Percentiles rank a stretch among this genome's conserved stretches.
Evolutionary conservation across 2,888 invertebrate genomes (phyloP).

Genomic region (Biston betularia): DNA sequence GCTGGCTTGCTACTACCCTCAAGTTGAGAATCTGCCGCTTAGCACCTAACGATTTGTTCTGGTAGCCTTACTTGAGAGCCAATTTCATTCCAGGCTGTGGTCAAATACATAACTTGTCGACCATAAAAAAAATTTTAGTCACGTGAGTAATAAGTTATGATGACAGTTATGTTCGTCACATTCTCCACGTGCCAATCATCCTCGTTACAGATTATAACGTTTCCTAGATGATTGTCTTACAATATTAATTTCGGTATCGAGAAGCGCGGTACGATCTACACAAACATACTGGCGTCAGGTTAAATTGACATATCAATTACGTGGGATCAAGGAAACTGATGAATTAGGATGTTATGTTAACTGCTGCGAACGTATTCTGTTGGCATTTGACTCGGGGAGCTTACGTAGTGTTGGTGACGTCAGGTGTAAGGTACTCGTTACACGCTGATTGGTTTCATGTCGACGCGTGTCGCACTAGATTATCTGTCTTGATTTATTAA

Average conservation of each 20-base stretch:
- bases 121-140: not conserved
- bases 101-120: no score
- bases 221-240: conserved; percentile 15
- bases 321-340: conserved; percentile 32
- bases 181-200: not conserved
- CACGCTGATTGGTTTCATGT: not conserved
- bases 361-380: conserved; percentile 7
- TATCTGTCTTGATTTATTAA: conserved; percentile 1
- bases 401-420: not conserved
- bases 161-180: not conserved
- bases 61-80: no score
- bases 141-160: not conserved
- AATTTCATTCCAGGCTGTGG: no score
- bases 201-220: conserved; percentile 14
- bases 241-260: conserved; percentile 27
- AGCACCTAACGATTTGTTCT: no score
- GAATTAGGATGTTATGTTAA: conserved; percentile 16
- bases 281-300: conserved; percentile 33
- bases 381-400: conserved; percentile 4
- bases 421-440: not conserved
- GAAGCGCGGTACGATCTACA: conserved; percentile 12
- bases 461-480: not conserved
- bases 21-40: no score
- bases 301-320: conserved; percentile 56
- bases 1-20: no score